phyloP scores from a whole-genome alignment of 2,797 vertebrate genomes.

The Toxotes lorentzi region DNA sequence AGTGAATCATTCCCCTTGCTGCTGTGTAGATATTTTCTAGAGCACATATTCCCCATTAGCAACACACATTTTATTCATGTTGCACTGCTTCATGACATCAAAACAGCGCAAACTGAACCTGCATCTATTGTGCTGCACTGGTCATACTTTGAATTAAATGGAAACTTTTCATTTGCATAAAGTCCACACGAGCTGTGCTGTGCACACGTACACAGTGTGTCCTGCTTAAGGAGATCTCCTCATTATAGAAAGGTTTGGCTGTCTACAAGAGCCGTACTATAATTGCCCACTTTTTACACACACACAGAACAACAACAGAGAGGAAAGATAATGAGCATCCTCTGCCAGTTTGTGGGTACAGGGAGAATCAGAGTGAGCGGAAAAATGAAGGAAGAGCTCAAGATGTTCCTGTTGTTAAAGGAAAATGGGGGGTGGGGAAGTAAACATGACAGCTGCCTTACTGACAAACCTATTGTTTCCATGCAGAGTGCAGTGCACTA shows the following conservation, averaged over 20 bases:
- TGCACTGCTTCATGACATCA: constrained; percentile 21
- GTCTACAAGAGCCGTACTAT: constrained; percentile 49
- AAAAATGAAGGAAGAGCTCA: constrained; percentile 54
- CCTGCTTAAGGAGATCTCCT: constrained; percentile 70
- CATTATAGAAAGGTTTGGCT: constrained; percentile 68
- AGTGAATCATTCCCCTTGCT: constrained; percentile 14
- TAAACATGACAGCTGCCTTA: constrained; percentile 53
- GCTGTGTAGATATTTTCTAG: constrained; percentile 23
- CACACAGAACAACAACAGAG: constrained; percentile 46
- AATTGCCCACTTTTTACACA: constrained; percentile 71
- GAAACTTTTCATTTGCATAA: constrained; percentile 51
- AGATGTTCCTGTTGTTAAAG: constrained; percentile 65
- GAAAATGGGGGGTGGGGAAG: constrained; percentile 34
- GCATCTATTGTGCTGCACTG: constrained; percentile 34
- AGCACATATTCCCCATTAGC: constrained; percentile 44
- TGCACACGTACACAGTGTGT: constrained; percentile 26
- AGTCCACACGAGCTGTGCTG: constrained; percentile 31
- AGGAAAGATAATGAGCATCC: constrained; percentile 70
- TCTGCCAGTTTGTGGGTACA: constrained; percentile 58
- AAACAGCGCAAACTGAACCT: constrained; percentile 41
- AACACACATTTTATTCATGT: constrained; percentile 34
- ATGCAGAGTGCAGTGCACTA: constrained; percentile 39
- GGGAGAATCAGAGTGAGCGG: constrained; percentile 57
- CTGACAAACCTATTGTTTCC: constrained; percentile 63
- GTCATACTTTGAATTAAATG: constrained; percentile 58